Evolutionary conservation across 2,113 vertebrate genomes (phyloP), one percentile per base, ranked within the genome.

Genomic region (Canis aureus): DNA sequence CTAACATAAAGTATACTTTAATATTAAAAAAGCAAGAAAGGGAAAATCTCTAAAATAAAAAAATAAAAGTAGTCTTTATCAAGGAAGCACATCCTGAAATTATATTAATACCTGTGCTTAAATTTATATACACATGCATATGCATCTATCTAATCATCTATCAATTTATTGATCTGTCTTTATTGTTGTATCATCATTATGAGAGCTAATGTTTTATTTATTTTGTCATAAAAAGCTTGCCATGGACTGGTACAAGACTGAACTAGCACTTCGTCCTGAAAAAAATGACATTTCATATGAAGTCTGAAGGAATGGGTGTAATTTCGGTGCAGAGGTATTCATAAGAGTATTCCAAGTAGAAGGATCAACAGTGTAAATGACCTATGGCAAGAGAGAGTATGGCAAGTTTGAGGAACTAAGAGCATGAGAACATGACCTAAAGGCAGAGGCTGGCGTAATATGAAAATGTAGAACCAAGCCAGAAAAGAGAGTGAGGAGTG

Each of bases 161-260:
- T 80, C 51, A 29, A 78, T 51, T 51, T 32, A 60, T 35, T 15
- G 78, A 88, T 89, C 35, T 78, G 4, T 35, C 23, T 59, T 80
- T 71, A 64, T 49, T 43, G 20, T 62, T n/a, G 4, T 38, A 57
- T 73, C 43, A 57, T 49, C 67, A 71, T 83, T 79, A 29, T 4
- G 27, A 0, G 71, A 60, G 89, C 20, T 84, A 79, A 51, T 13
- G 62, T 86, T 90, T 73, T 84, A 7, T 29, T 84, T 10, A n/a
- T 81, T 85, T 60, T 89, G 22, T 86, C 57, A 73, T 85, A 59
- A 59, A 79, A 89, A 15, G 35, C 66, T 93, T 90, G 11, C 11
- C 9, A n/a, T 22, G 38, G 29, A 35, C 15, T 91, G 49, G 57
- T 84, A 49, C 27, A 27, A 67, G 49, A 90, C 53, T 86, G 27